Conservation (phyloP, 1,140 invertebrate species). For the Linepithema humile region DNA sequence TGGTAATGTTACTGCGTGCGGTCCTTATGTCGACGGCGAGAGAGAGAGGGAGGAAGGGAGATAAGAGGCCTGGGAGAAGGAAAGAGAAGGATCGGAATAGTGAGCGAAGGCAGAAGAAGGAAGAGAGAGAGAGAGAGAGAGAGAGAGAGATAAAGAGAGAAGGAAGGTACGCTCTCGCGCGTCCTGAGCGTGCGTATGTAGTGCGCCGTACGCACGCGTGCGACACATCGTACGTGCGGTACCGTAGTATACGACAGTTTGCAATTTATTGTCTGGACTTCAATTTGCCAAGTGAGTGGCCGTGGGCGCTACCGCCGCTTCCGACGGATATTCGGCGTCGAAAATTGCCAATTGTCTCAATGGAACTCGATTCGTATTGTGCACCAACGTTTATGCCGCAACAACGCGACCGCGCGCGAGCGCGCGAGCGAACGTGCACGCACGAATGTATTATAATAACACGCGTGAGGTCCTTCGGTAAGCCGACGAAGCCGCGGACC, state of each 20-base stretch:
- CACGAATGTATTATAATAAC: conserved; percentile 42
- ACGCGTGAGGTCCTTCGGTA: conserved; percentile 57
- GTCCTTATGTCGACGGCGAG: conserved; percentile 71
- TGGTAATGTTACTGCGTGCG: conserved; percentile 80
- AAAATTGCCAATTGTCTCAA: conserved; percentile 81
- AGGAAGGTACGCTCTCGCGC: not conserved
- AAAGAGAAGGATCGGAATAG: not conserved
- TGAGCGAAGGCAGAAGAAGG: not conserved
- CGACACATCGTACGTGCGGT: conserved; percentile 34
- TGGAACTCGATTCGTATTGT: conserved; percentile 77
- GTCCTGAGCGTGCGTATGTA: conserved; percentile 11
- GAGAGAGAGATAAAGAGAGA: conserved; percentile 26
- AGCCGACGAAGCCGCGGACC: conserved; percentile 27
- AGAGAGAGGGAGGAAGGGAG: not conserved
- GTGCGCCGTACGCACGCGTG: conserved; percentile 18
- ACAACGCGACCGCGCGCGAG: conserved; percentile 1
- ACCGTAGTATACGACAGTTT: conserved; percentile 68
- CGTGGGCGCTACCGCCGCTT: conserved; percentile 77
- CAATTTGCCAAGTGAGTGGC: conserved; percentile 74
- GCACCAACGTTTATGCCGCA: conserved; percentile 63
- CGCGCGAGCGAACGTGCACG: not conserved
- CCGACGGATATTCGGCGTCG: conserved; percentile 80
- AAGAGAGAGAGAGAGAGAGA: conserved; percentile 24
- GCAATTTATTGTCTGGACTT: conserved; percentile 77
- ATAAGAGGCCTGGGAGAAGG: not conserved